Conservation (phyloP, 2,113 vertebrate genomes). For the Genyomyrus donnyi region DNA sequence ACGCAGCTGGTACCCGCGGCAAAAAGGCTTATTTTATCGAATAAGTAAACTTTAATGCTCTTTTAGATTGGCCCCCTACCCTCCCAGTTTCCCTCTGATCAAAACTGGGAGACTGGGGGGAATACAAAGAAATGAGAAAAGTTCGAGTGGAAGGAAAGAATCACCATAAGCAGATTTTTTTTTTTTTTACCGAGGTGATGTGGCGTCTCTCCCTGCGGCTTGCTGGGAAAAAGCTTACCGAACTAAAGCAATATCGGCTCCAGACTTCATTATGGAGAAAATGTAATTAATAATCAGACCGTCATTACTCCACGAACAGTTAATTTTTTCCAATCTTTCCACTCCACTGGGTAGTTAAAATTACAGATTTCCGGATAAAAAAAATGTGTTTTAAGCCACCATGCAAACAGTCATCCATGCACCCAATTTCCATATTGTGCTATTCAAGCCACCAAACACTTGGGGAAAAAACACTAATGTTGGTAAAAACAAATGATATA, state of each 20-base stretch:
- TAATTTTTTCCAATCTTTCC: not conserved
- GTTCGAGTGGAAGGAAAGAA: not conserved
- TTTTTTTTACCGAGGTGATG: not conserved
- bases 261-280: not conserved
- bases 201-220: not conserved
- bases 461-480: too few species aligned
- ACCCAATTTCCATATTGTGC: not conserved
- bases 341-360: not conserved
- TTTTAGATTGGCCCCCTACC: not conserved
- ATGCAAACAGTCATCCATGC: not conserved
- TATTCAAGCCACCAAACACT: not conserved
- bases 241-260: not conserved
- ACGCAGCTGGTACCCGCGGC: not conserved
- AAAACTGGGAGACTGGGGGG: not conserved
- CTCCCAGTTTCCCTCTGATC: not conserved
- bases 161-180: not conserved
- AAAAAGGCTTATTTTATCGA: not conserved
- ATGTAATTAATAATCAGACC: not conserved
- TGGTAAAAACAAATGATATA: too few species aligned
- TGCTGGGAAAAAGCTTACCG: not conserved
- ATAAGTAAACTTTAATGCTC: constrained; percentile 7
- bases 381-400: not conserved
- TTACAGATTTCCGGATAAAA: not conserved
- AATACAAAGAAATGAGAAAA: not conserved
- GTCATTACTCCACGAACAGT: not conserved